A percentile compares a stretch with the other conserved stretches of the same genome.
phyloP scores from a whole-genome alignment of 2,113 vertebrate species.

The Peromyscus californicus region DNA sequence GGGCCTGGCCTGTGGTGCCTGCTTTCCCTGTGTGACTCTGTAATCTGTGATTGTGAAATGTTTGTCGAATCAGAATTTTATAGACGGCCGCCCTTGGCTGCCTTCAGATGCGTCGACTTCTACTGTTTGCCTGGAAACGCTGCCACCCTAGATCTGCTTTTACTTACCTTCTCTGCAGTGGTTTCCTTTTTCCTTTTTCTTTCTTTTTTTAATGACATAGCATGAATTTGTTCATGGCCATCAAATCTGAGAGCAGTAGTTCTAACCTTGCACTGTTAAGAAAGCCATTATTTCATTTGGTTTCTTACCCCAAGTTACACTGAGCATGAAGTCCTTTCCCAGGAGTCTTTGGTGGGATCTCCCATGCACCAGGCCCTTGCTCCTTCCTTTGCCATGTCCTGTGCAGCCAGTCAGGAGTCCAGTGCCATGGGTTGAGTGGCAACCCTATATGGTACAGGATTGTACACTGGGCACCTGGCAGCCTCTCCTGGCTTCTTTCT shows the following conservation, averaged over 20 bases:
- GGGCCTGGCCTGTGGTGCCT: neutral
- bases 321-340: neutral
- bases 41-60: neutral
- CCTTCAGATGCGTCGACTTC: neutral
- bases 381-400: neutral
- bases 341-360: neutral
- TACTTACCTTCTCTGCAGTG: neutral
- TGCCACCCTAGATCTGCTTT: neutral
- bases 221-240: neutral
- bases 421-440: neutral
- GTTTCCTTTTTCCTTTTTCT: neutral
- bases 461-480: neutral
- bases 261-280: neutral
- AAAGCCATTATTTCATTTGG: neutral
- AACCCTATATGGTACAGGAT: neutral
- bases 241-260: neutral
- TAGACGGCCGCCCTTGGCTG: neutral
- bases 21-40: slow-evolving; percentile 11
- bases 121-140: neutral
- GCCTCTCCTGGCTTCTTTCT: neutral
- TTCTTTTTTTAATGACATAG: neutral
- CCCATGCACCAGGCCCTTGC: neutral
- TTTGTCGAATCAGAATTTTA: slow-evolving; percentile 16
- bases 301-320: neutral
- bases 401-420: neutral